These are phyloP conservation scores for Zaprionus vittiger DNA, from an alignment of 1,140 invertebrate genomes.

Conservation along the genomic window DNA sequence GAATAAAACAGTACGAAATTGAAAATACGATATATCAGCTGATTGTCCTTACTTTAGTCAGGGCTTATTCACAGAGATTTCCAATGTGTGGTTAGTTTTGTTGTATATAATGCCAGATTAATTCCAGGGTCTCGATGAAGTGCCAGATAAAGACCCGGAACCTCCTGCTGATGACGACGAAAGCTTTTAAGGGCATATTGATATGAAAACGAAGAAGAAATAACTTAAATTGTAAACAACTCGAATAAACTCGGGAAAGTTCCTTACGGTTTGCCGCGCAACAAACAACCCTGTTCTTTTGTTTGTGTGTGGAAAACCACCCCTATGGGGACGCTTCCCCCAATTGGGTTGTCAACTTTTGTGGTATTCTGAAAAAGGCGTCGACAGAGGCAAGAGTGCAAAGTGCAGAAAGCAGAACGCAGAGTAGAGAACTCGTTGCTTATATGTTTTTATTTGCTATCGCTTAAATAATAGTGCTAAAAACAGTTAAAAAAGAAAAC, in stretches of 20 bases:
- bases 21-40: conserved; percentile 8
- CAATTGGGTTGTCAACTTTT: conserved; percentile 59
- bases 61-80: conserved; percentile 11
- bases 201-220: conserved; percentile 13
- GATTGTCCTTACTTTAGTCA: background rate
- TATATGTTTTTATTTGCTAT: conserved; percentile 9
- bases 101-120: conserved; percentile 20
- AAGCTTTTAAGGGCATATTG: background rate
- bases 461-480: conserved; percentile 7
- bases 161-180: background rate
- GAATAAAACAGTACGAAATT: conserved; percentile 66
- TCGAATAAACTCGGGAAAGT: conserved; percentile 16
- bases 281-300: conserved; percentile 68
- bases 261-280: conserved; percentile 47
- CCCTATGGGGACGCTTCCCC: conserved; percentile 63
- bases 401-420: conserved; percentile 16
- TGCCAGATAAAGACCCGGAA: conserved; percentile 33
- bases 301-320: conserved; percentile 62
- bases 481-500: conserved; percentile 7
- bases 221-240: conserved; percentile 25
- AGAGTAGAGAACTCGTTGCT: conserved; percentile 21
- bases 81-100: background rate
- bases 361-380: conserved; percentile 78
- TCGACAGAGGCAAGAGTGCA: conserved; percentile 47
- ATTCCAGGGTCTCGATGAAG: conserved; percentile 65